Conservation (phyloP, 35 echinoderm and acorn worm genomes). For the Hemicentrotus pulcherrimus region DNA sequence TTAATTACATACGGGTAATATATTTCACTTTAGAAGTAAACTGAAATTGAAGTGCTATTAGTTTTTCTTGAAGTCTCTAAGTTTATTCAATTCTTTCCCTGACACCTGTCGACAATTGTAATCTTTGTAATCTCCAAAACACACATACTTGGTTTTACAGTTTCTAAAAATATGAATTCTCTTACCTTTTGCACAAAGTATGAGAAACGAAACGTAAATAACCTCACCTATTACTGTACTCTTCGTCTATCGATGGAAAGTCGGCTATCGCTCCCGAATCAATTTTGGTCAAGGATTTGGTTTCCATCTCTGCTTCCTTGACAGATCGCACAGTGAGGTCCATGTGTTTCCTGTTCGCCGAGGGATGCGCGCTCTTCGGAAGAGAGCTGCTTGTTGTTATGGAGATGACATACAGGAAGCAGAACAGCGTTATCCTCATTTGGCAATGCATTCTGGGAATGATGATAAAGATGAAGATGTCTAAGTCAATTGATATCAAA, state of each 20-base stretch:
- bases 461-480: neutral
- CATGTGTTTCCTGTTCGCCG: neutral
- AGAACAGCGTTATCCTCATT: constrained; percentile 1
- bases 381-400: constrained; percentile 34
- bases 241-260: constrained; percentile 4
- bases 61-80: too few species aligned
- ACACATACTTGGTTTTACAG: too few species aligned
- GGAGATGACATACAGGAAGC: constrained; percentile 28
- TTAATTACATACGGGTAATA: neutral
- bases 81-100: too few species aligned
- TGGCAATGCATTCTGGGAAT: constrained; percentile 44
- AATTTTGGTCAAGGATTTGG: neutral
- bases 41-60: too few species aligned
- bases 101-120: too few species aligned
- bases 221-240: constrained; percentile 35
- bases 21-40: too few species aligned
- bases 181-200: neutral
- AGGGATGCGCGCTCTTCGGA: neutral
- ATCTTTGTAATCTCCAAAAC: too few species aligned
- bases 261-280: neutral
- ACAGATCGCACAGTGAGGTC: neutral
- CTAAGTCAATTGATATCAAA: neutral
- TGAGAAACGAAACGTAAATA: neutral
- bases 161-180: too few species aligned
- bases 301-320: neutral